phyloP scores from a whole-genome alignment of 1,140 invertebrate genomes.

The Latrodectus geometricus region DNA sequence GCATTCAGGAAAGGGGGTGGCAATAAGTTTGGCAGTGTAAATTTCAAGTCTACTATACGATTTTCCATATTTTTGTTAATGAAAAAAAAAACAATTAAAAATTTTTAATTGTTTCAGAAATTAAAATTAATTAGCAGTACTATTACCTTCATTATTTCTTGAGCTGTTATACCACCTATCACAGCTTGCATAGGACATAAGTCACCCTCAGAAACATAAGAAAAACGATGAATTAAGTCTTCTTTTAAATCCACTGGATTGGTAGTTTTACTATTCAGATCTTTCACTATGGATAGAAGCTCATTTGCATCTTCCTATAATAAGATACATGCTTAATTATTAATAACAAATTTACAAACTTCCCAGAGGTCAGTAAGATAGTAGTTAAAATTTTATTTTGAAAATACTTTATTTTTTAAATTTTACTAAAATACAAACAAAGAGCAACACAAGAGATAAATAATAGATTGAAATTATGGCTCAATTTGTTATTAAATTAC shows the following conservation, averaged over 20 bases:
- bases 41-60: too few species aligned
- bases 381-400: too few species aligned
- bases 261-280: constrained; percentile 71
- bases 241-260: constrained; percentile 80
- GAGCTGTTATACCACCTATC: constrained; percentile 94
- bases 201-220: constrained; percentile 78
- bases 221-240: constrained; percentile 77
- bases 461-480: too few species aligned
- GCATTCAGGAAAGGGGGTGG: too few species aligned
- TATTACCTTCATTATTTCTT: constrained; percentile 90
- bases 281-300: constrained; percentile 80
- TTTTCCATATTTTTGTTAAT: too few species aligned
- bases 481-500: too few species aligned
- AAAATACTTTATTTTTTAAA: too few species aligned
- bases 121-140: constrained; percentile 13
- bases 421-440: too few species aligned
- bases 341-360: too few species aligned
- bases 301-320: constrained; percentile 78
- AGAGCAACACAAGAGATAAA: too few species aligned
- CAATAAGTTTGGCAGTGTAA: too few species aligned
- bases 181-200: constrained; percentile 93
- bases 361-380: too few species aligned
- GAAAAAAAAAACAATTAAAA: not conserved
- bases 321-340: constrained; percentile 14
- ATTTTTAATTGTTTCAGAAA: not conserved